Conservation (phyloP, 2,113 vertebrate species). For the Sminthopsis crassicaudata region DNA sequence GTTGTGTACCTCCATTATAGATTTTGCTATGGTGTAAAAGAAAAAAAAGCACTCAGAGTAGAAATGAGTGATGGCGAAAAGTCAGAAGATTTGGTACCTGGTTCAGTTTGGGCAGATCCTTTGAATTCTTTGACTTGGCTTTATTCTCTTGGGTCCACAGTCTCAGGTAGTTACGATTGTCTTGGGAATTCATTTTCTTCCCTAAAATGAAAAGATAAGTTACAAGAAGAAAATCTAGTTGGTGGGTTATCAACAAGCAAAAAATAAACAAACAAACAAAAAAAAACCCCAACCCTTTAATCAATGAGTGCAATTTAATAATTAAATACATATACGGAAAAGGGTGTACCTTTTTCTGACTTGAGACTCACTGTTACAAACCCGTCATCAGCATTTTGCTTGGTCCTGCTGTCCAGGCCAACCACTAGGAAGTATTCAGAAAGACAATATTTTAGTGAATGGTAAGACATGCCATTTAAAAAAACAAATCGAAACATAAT, state of each 20-base stretch:
- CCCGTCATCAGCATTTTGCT: slow-evolving; percentile 91
- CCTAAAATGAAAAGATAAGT: slow-evolving; percentile 82
- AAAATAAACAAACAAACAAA: not conserved
- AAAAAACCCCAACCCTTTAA: too few species aligned
- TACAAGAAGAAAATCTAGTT: slow-evolving; percentile 35
- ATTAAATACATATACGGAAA: not conserved
- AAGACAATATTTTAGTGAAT: slow-evolving; percentile 25
- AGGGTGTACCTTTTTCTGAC: slow-evolving; percentile 90
- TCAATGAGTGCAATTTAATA: not conserved
- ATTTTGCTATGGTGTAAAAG: not conserved
- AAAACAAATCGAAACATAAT: not conserved
- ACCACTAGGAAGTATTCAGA: slow-evolving; percentile 66
- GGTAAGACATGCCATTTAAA: not conserved
- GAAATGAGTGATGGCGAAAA: not conserved
- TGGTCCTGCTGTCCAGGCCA: slow-evolving; percentile 90
- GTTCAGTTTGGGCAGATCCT: slow-evolving; percentile 95
- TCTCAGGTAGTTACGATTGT: slow-evolving; percentile 94
- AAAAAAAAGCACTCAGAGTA: slow-evolving; percentile 5
- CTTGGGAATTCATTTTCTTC: slow-evolving; percentile 91
- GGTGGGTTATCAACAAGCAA: slow-evolving; percentile 22
- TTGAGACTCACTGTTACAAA: slow-evolving; percentile 96
- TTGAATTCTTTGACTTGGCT: slow-evolving; percentile 89
- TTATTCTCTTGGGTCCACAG: slow-evolving; percentile 95
- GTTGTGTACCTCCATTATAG: not conserved
- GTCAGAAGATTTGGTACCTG: slow-evolving; percentile 85